A percentile compares a stretch with the other conserved stretches of the same genome.
Evolutionary conservation across 2,113 vertebrate genomes (phyloP).

Genomic region (Astur gentilis): DNA sequence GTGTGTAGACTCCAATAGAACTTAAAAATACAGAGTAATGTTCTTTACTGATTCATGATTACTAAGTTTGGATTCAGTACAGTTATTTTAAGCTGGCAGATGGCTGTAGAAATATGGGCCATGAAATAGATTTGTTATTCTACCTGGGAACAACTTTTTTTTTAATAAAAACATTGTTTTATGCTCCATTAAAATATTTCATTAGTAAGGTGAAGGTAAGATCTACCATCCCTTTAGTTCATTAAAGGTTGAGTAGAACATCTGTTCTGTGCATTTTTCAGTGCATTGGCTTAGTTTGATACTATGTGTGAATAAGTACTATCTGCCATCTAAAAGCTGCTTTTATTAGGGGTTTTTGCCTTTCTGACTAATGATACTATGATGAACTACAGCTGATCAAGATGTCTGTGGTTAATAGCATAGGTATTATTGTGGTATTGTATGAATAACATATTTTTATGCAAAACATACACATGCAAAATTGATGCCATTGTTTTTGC

Average conservation of each 20-base stretch:
- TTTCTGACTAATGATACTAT: not conserved
- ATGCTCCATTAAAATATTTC: not conserved
- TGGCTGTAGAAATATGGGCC: not conserved
- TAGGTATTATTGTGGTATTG: not conserved
- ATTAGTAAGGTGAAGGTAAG: not conserved
- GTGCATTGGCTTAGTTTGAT: not conserved
- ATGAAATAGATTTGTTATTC: not conserved
- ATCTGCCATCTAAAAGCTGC: not conserved
- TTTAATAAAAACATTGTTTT: not conserved
- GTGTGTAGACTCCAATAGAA: not conserved
- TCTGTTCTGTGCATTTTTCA: not conserved
- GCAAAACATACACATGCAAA: not conserved
- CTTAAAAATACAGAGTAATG: not conserved
- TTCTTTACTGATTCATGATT: not conserved
- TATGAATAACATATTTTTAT: not conserved
- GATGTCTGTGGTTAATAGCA: not conserved
- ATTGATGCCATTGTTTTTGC: not conserved
- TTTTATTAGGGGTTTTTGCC: not conserved
- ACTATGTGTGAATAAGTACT: not conserved
- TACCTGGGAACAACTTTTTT: not conserved
- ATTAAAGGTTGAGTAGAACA: not conserved
- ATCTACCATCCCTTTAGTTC: not conserved
- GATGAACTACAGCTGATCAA: not conserved
- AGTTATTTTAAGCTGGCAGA: not conserved
- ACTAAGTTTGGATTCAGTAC: not conserved